These are phyloP conservation scores for Heterochromis multidens DNA, from an alignment of 2,113 vertebrate genomes.

Conservation along the genomic window DNA sequence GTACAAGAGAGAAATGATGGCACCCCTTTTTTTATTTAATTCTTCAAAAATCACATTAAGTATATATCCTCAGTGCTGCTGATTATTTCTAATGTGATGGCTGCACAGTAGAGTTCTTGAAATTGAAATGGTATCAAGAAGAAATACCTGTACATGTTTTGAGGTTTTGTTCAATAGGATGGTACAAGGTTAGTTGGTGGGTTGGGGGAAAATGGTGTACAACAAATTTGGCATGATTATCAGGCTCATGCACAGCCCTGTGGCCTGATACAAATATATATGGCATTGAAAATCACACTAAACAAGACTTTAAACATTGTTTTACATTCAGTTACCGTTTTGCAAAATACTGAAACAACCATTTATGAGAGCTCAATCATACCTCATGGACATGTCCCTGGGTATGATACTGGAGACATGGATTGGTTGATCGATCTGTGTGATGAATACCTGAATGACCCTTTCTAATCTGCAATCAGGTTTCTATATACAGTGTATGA, in stretches of 20 bases:
- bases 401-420: too few species aligned
- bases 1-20: not conserved
- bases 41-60: not conserved
- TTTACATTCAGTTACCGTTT: not conserved
- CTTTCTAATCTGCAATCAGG: not conserved
- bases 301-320: not conserved
- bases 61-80: not conserved
- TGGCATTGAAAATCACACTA: not conserved
- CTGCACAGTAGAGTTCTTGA: not conserved
- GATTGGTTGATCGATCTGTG: too few species aligned
- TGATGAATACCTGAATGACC: not conserved
- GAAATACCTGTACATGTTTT: not conserved
- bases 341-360: not conserved
- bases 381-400: too few species aligned
- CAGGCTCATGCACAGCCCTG: not conserved
- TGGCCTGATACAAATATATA: not conserved
- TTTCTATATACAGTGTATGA: not conserved
- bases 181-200: not conserved
- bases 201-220: not conserved
- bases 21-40: not conserved
- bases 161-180: not conserved
- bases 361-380: too few species aligned
- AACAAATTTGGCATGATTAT: not conserved
- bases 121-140: not conserved
- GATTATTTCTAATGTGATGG: not conserved